phyloP scores from a whole-genome alignment of 2,113 vertebrate species.

The Psammodynastes pulverulentus region DNA sequence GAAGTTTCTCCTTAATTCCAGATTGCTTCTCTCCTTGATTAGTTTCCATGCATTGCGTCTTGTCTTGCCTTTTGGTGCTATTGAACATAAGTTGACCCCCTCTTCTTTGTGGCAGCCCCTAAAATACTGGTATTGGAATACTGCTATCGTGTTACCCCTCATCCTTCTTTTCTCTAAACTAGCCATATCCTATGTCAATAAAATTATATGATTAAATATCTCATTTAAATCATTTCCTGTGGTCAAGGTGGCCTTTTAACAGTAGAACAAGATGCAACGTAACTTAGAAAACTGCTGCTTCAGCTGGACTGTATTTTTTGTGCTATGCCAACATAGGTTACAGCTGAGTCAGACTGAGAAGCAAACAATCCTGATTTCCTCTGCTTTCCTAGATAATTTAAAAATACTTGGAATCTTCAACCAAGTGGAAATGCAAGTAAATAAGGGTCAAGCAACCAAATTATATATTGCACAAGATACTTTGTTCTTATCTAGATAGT shows the following conservation, averaged over 20 bases:
- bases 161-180: too few species aligned
- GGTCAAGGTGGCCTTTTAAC: conserved; percentile 17
- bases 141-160: too few species aligned
- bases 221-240: neutral
- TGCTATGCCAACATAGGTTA: neutral
- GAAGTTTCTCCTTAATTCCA: too few species aligned
- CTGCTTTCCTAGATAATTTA: neutral
- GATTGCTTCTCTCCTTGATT: too few species aligned
- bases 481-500: neutral
- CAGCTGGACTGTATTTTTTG: neutral
- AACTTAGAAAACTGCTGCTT: neutral
- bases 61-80: too few species aligned
- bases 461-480: neutral
- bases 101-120: too few species aligned
- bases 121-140: too few species aligned
- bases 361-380: neutral
- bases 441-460: neutral
- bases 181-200: neutral
- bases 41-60: too few species aligned
- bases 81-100: too few species aligned
- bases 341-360: neutral
- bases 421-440: neutral
- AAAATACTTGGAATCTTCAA: neutral
- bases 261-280: neutral
- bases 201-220: conserved; percentile 1